Percentiles rank a stretch among this genome's conserved stretches.
phyloP scores from a whole-genome alignment of 2,797 vertebrate species.

The Hirundo rustica region DNA sequence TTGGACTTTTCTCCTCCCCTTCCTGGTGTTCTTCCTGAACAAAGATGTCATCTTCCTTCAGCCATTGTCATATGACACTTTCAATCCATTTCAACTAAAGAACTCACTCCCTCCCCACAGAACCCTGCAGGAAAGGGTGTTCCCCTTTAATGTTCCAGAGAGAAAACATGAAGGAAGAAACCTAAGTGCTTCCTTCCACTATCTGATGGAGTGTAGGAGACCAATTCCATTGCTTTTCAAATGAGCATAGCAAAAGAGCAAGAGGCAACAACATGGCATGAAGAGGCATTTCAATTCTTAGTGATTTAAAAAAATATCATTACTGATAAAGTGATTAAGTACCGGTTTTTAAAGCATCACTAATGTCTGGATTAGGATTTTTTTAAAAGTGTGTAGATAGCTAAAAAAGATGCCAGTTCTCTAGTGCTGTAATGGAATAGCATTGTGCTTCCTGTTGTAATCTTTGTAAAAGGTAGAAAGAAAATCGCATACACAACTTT shows the following conservation, averaged over 20 bases:
- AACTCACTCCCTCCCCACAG: neutral
- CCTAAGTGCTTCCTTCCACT: neutral
- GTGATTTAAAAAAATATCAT: neutral
- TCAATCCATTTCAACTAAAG: neutral
- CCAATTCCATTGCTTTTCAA: neutral
- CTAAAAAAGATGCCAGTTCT: neutral
- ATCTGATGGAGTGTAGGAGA: neutral
- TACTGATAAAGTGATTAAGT: neutral
- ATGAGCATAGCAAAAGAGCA: neutral
- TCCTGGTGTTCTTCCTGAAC: neutral
- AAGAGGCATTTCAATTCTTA: neutral
- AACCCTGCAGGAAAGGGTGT: neutral
- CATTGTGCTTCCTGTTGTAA: neutral
- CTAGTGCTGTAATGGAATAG: neutral
- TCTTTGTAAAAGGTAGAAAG: neutral
- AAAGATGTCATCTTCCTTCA: neutral
- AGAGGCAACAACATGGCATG: neutral
- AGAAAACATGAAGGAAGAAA: neutral
- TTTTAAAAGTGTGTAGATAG: neutral
- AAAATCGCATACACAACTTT: neutral
- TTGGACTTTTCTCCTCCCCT: neutral
- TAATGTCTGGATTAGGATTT: neutral
- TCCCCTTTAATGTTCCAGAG: neutral
- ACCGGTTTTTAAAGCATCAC: neutral
- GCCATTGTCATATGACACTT: neutral